Evolutionary conservation across 2,113 vertebrate species (phyloP).

Genomic region (Lepisosteus osseus): DNA sequence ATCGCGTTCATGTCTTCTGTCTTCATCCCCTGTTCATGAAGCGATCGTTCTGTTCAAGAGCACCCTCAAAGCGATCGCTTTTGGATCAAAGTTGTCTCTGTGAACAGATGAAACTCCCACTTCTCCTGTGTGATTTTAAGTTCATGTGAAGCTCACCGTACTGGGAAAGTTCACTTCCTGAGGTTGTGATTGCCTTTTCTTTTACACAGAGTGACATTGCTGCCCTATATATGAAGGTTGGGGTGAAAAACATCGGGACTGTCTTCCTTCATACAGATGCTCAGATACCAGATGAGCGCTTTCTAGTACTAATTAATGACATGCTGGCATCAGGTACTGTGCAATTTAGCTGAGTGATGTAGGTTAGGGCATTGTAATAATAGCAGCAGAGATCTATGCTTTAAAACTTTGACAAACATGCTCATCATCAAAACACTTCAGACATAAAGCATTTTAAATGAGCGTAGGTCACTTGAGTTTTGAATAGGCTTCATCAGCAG

Average conservation of each 20-base stretch:
- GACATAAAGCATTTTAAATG: slow-evolving; percentile 67
- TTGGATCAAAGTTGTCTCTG: too few species aligned
- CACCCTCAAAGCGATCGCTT: not conserved
- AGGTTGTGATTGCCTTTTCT: slow-evolving; percentile 3
- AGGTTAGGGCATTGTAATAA: slow-evolving; percentile 40
- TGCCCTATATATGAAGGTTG: slow-evolving; percentile 70
- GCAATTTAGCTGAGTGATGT: slow-evolving; percentile 36
- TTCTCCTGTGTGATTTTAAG: slow-evolving; percentile 1
- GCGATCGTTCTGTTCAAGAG: not conserved
- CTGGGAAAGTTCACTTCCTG: not conserved
- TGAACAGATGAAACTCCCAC: not conserved
- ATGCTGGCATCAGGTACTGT: slow-evolving; percentile 63
- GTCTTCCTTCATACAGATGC: slow-evolving; percentile 64
- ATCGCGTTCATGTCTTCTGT: not conserved
- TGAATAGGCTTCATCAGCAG: slow-evolving; percentile 98
- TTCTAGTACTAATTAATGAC: slow-evolving; percentile 69
- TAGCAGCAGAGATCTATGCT: slow-evolving; percentile 44
- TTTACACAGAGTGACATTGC: slow-evolving; percentile 65
- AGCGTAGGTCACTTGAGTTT: slow-evolving; percentile 77
- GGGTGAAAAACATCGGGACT: slow-evolving; percentile 64
- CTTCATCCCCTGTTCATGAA: not conserved
- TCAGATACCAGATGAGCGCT: slow-evolving; percentile 62
- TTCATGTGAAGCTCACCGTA: not conserved
- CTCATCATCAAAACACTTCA: slow-evolving; percentile 77
- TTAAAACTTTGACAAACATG: slow-evolving; percentile 75